Conservation (phyloP, 2,113 vertebrate genomes). For the sheep (Ovis aries) region ARS-UI_Ramb_v3.0 NC_056055.1:56183001-56183500, state of each 20-base stretch:
- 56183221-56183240: background rate
- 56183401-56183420: background rate
- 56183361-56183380: background rate
- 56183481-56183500: background rate
- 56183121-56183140: background rate
- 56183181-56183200: background rate
- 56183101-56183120: background rate
- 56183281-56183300: background rate
- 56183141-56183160: background rate
- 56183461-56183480: background rate
- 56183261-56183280: background rate
- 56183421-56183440: background rate
- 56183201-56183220: background rate
- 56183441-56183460: background rate
- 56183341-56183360: background rate
- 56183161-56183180: background rate
- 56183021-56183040: background rate
- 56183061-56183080: background rate
- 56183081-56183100: background rate
- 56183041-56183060: background rate
- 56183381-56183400: background rate
- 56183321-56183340: background rate
- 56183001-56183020: background rate
- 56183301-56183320: background rate
- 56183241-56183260: background rate